Evolutionary conservation across 1,140 invertebrate species (phyloP), one percentile per base, ranked within the genome.

Genomic region (Xylocopa sonorina): DNA sequence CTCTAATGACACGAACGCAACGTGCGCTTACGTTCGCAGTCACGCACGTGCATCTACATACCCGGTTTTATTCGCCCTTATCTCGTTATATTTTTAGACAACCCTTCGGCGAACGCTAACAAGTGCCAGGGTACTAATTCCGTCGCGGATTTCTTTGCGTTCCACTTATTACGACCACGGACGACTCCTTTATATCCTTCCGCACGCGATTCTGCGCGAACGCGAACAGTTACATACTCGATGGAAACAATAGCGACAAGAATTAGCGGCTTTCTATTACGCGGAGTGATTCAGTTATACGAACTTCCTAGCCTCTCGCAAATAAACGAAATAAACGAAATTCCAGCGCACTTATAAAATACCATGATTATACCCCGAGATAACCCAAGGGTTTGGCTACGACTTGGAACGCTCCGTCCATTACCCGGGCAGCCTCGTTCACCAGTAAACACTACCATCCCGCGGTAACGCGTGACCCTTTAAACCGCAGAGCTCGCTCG

Each of bases 21-120:
- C 53, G 32, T 7, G 43, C 43, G 18, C 41, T 69, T n/a, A 12
- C 50, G 60, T 69, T 75, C 51, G 55, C 41, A 53, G 51, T 41
- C 74, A 27, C 29, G 51, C 74, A 69, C 74, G 53, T 34, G 41
- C 41, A 58, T 77, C 41, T 64, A 58, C 55, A 38, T 69, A 48
- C 27, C 18, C 32, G 38, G 48, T 62, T 69, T 24, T 38, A 34
- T n/a, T 41, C 41, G 34, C 9, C 18, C 2, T n/a, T 41, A 41
- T 29, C 16, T 27, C 24, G 5, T 10, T 43, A 38, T 32, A 67
- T 41, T 46, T 12, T 38, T 34, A 2, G 24, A 16, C 16, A 24
- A 1, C 0, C 3, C 50, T 18, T 21, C 10, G 16, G 18, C n/a
- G 24, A 1, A 1, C 16, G 9, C 14, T n/a, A 27, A 53, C 43